These are phyloP conservation scores for Lepidocyrtinus sp. DNA, from an alignment of 2,888 invertebrate species.

Conservation along the genomic window DNA sequence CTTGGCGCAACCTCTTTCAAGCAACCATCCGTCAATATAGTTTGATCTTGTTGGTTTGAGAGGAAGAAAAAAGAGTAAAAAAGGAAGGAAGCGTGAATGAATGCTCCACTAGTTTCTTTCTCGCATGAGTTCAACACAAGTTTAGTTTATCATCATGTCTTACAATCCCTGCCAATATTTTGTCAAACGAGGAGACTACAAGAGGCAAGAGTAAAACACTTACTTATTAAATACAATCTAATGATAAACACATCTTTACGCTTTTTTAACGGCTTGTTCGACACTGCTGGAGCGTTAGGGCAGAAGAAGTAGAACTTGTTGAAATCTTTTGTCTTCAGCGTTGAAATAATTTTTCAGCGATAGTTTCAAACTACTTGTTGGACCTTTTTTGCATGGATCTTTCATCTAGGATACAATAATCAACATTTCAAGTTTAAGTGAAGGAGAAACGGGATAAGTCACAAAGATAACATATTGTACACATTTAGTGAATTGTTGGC, in stretches of 20 bases:
- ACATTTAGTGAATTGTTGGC: no score
- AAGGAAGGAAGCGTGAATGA: slow-evolving; percentile 50
- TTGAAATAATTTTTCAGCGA: slow-evolving; percentile 1
- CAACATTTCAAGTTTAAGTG: no score
- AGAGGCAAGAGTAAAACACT: slow-evolving; percentile 25
- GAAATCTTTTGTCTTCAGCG: slow-evolving; percentile 12
- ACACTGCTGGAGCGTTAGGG: slow-evolving; percentile 8
- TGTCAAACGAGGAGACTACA: slow-evolving; percentile 33
- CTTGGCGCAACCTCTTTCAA: slow-evolving; percentile 13
- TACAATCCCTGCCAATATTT: slow-evolving; percentile 44
- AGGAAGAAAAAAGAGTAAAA: slow-evolving; percentile 2
- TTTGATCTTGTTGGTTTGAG: background rate
- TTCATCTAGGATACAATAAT: no score
- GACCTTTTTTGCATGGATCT: slow-evolving; percentile 29
- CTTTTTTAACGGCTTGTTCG: background rate
- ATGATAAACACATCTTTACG: slow-evolving; percentile 14
- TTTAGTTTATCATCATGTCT: slow-evolving; percentile 30
- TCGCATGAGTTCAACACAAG: slow-evolving; percentile 37
- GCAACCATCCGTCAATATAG: slow-evolving; percentile 8
- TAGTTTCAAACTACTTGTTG: slow-evolving; percentile 27
- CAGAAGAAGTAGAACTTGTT: background rate
- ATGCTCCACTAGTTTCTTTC: slow-evolving; percentile 47
- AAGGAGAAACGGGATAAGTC: no score
- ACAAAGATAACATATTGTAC: no score
- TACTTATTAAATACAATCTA: slow-evolving; percentile 20